Conservation (phyloP, 2,797 vertebrate genomes). For the Mycteria americana region DNA sequence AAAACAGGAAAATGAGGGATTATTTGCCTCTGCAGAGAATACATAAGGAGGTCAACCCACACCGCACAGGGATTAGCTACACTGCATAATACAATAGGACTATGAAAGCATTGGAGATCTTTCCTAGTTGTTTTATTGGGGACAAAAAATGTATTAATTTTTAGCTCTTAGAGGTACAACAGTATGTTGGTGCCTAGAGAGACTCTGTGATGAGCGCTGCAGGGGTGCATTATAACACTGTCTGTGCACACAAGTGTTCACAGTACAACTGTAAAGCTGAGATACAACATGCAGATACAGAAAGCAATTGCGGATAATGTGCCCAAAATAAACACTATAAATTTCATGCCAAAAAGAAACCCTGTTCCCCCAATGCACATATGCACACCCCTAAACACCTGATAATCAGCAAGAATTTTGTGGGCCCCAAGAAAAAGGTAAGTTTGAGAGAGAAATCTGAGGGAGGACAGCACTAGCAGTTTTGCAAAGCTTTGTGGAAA, state of each 20-base stretch:
- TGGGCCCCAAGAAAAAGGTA: not conserved
- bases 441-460: not conserved
- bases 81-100: not conserved
- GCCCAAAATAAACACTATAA: not conserved
- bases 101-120: not conserved
- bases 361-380: not conserved
- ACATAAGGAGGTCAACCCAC: not conserved
- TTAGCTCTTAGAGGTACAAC: not conserved
- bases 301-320: not conserved
- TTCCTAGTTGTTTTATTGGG: not conserved
- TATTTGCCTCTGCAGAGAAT: not conserved
- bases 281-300: not conserved
- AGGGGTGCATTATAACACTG: not conserved
- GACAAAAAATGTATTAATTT: not conserved
- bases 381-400: accelerated
- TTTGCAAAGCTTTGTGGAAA: not conserved
- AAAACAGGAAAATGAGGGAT: not conserved
- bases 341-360: not conserved
- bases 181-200: not conserved
- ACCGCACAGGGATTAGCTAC: not conserved
- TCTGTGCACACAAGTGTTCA: not conserved
- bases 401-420: not conserved
- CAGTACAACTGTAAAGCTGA: not conserved
- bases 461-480: not conserved
- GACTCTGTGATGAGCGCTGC: not conserved